Percentiles rank a stretch among this genome's conserved stretches.
These are phyloP conservation scores for Sinocyclocheilus rhinocerous DNA, from an alignment of 2,113 vertebrate genomes.

Conservation along the genomic window DNA sequence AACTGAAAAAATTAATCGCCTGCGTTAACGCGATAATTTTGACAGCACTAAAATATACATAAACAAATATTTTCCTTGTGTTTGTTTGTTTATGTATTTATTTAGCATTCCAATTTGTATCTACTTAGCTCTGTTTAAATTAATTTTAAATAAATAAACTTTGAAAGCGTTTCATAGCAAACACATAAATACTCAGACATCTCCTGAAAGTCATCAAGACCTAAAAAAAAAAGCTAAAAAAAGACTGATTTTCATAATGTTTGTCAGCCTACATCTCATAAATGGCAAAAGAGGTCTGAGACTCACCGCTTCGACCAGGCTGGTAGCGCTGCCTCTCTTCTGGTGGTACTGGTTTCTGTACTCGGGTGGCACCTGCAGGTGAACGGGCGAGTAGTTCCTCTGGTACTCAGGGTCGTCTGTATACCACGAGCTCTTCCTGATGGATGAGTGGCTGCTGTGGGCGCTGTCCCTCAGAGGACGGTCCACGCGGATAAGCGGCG, in stretches of 20 bases:
- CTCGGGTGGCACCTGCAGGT: slow-evolving; percentile 89
- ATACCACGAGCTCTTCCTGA: slow-evolving; percentile 96
- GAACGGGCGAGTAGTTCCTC: slow-evolving; percentile 87
- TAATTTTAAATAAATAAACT: too few species aligned
- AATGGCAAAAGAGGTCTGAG: neutral
- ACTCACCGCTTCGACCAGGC: slow-evolving; percentile 95
- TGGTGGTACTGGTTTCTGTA: slow-evolving; percentile 91
- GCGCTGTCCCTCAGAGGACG: slow-evolving; percentile 82
- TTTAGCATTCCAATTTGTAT: too few species aligned
- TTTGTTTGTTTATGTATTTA: too few species aligned
- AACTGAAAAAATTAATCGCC: too few species aligned
- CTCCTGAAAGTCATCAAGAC: too few species aligned
- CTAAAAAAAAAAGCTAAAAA: too few species aligned
- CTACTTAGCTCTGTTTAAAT: too few species aligned
- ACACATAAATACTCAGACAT: neutral
- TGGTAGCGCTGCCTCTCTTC: slow-evolving; percentile 95
- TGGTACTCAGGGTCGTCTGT: slow-evolving; percentile 90
- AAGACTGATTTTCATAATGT: too few species aligned
- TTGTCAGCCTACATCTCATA: neutral
- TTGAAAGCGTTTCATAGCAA: neutral
- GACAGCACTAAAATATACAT: too few species aligned
- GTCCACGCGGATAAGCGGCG: slow-evolving; percentile 95
- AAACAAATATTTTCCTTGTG: too few species aligned
- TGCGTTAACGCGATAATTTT: too few species aligned
- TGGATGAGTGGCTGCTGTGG: slow-evolving; percentile 84